A percentile compares a stretch with the other conserved stretches of the same genome.
phyloP scores from a whole-genome alignment of 2,797 vertebrate genomes.

The Syncerus caffer region DNA sequence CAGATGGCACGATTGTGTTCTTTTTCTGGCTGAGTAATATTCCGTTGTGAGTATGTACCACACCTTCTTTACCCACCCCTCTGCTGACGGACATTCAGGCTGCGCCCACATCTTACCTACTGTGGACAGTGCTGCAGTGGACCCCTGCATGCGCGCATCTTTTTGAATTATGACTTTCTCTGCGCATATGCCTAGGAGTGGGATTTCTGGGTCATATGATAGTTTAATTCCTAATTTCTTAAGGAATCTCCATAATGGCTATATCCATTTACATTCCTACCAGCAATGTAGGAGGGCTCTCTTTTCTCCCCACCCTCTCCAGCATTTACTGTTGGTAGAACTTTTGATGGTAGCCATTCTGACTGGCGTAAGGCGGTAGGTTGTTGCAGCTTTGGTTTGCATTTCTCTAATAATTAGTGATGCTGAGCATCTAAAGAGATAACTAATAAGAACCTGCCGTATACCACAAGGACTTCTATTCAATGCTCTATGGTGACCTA shows the following conservation, averaged over 20 bases:
- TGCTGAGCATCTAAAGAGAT: neutral
- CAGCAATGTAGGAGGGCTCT: neutral
- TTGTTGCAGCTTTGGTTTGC: neutral
- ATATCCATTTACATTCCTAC: neutral
- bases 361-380: accelerated
- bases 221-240: neutral
- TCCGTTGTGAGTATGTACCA: accelerated
- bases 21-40: neutral
- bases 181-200: neutral
- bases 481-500: accelerated
- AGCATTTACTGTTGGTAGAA: neutral
- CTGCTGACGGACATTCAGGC: neutral
- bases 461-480: neutral
- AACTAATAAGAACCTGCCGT: neutral
- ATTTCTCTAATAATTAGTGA: neutral
- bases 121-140: neutral
- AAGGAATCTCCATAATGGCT: neutral
- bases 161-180: neutral
- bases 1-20: neutral
- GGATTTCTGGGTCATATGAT: neutral
- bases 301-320: neutral
- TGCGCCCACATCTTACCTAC: neutral
- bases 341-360: neutral
- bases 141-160: neutral
- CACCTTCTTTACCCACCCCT: neutral